Evolutionary conservation across 1,140 invertebrate species (phyloP), one percentile per base, ranked within the genome.

Genomic region (Trachymyrmex cornetzi): DNA sequence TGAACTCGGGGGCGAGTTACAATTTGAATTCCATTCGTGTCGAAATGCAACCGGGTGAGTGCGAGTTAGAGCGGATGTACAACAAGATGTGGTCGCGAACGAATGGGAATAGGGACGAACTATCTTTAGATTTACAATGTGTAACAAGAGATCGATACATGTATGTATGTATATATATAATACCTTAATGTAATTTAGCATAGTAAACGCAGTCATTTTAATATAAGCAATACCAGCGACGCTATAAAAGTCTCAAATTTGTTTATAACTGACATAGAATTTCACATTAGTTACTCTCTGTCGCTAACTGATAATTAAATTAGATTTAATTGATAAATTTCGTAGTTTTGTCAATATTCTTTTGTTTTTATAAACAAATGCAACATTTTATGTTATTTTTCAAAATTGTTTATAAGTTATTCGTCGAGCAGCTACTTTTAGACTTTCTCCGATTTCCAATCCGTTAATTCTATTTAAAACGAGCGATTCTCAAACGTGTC

Each of bases 11-110:
- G 57, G 63, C 74, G 75, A 90, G 77, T 71, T 75, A 86, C 88
- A 81, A 89, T 90, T 90, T 77, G 86, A 71, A 87, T 90, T 88
- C 88, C 86, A 87, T 87, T 22, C 61, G 63, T 79, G 88, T 90
- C 77, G 87, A 57, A 69, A 66, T 50, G 53, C 80, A 80, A 75
- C 63, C 86, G 66, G 57, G 50, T 79, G 74, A 50, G 66, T 75
- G 66, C 30, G 38, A 53, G 59, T 38, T 77, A 55, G 80, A 84
- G 72, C 80, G 69, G 77, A 89, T 88, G 89, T 85, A 61, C 38
- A 69, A 82, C 75, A 72, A 77, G 81, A 87, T 77, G 72, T 77
- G 81, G 74, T 71, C 72, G 75, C 80, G 66, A 67, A 48, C n/a
- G 53, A 57, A 64, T 53, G 27, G 63, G 22, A 71, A 80, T 69